A percentile compares a stretch with the other conserved stretches of the same genome.
Conservation (phyloP, 1,140 invertebrate genomes). For the Drosophila novamexicana region DNA sequence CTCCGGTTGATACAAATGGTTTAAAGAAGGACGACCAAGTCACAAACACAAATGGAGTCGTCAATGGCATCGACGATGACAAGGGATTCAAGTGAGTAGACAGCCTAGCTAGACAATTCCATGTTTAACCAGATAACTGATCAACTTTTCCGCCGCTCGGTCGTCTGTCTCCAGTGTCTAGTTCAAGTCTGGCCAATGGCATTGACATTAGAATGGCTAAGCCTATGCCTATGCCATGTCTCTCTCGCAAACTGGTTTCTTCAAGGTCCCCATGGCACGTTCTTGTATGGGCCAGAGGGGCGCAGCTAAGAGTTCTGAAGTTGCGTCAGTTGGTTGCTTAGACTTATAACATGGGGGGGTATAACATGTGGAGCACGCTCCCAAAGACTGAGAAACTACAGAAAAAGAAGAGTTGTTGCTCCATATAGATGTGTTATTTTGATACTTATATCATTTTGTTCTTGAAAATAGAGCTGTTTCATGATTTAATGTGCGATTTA, state of each 20-base stretch:
- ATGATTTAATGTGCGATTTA: too few relatives aligned
- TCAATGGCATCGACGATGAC: constrained; percentile 92
- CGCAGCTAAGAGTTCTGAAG: constrained; percentile 9
- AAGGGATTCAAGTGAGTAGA: constrained; percentile 95
- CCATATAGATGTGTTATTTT: too few relatives aligned
- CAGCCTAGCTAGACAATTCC: not conserved
- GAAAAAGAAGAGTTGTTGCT: too few relatives aligned
- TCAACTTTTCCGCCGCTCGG: constrained; percentile 24
- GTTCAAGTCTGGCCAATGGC: constrained; percentile 58
- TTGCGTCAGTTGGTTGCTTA: constrained; percentile 14
- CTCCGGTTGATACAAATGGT: constrained; percentile 88
- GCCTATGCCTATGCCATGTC: constrained; percentile 17
- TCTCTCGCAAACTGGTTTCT: constrained; percentile 55
- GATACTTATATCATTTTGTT: too few relatives aligned
- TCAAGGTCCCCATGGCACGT: constrained; percentile 55
- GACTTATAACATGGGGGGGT: not conserved
- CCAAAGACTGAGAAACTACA: too few relatives aligned
- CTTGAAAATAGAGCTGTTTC: too few relatives aligned
- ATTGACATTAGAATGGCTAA: constrained; percentile 69
- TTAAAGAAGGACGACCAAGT: constrained; percentile 88
- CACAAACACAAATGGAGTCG: constrained; percentile 93
- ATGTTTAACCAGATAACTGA: constrained; percentile 27
- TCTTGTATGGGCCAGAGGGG: constrained; percentile 8
- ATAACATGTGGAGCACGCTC: not conserved
- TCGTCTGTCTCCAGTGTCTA: constrained; percentile 35